These are phyloP conservation scores for Pimephales promelas DNA, from an alignment of 2,113 vertebrate species.

Conservation along the genomic window DNA sequence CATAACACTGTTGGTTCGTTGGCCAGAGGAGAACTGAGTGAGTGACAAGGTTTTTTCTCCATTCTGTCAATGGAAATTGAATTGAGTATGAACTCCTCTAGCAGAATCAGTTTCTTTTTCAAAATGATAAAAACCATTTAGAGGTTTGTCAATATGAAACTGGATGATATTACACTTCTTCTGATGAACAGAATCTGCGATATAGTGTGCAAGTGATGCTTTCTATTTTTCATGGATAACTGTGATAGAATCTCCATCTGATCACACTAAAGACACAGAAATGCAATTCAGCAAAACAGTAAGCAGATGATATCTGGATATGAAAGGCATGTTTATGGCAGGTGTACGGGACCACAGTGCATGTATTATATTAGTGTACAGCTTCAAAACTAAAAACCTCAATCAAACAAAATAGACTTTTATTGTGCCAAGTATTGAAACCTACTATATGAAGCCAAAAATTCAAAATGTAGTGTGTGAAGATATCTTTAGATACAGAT, in stretches of 20 bases:
- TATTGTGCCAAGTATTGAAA: conserved; percentile 72
- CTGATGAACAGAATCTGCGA: neutral
- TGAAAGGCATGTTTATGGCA: neutral
- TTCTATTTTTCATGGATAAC: neutral
- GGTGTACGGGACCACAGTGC: neutral
- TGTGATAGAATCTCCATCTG: neutral
- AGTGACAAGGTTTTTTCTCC: too few species aligned
- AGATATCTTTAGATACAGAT: conserved; percentile 60
- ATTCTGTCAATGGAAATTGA: too few species aligned
- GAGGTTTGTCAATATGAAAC: neutral
- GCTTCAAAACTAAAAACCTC: neutral
- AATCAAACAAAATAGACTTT: conserved; percentile 73
- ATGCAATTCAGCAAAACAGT: neutral
- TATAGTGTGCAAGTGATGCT: neutral
- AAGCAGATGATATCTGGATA: neutral
- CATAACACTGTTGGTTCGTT: too few species aligned
- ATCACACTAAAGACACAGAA: neutral
- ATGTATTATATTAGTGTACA: neutral
- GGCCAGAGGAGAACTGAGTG: too few species aligned
- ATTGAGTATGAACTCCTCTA: too few species aligned
- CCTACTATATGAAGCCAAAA: conserved; percentile 69
- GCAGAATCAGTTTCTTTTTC: too few species aligned
- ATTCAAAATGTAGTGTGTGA: conserved; percentile 60
- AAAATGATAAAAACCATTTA: too few species aligned
- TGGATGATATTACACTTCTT: neutral